Base-by-base conservation (phyloP, 2,888 invertebrate species). In the Phaonia tiefii region DNA sequence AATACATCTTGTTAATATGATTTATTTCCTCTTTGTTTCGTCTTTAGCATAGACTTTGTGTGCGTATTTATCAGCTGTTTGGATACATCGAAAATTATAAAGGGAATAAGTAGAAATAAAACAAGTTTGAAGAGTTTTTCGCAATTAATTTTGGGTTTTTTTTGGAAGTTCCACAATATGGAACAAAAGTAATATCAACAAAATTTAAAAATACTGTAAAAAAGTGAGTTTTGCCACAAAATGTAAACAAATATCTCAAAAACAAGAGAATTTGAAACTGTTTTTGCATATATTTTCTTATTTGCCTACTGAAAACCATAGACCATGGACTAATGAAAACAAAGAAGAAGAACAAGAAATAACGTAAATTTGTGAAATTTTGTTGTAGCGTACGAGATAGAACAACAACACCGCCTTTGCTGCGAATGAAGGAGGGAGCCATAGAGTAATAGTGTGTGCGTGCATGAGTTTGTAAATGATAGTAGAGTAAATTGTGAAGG, bases 391-490 rank as follows among this genome's bases (percentile, higher is more conserved):
- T 74, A 44, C 20, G 58, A 74, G 56, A 56, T 17, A 56, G 25
- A 26, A 70, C 60, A 71, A 70, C 56, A 49, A 46, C 42, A 22
- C 10, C 20, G 67, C 31, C 31, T 31, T 31, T 5, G 60, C n/a
- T 60, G 65, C 67, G 54, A 51, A 37, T 63, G 25, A 49, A 39
- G 31, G 49, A 51, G 60, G 67, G 69, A 37, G 60, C 74, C 70
- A 51, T 54, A 22, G 54, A 4, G 69, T 58, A 46, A 75, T 78
- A 56, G 75, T 71, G 67, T 46, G 70, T 70, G 82, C 60, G 46
- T 74, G 79, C 80, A 74, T 85, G 86, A 84, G 84, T 85, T 42
- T 67, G 60, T 44, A 76, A 69, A 69, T 66, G 74, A 79, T 75
- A 70, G 37, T 65, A 56, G 54, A 74, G 76, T 79, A 75, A 78